A percentile compares a stretch with the other conserved stretches of the same genome.
Evolutionary conservation across 2,888 invertebrate genomes (phyloP).

Genomic region (Hypercompe scribonia): DNA sequence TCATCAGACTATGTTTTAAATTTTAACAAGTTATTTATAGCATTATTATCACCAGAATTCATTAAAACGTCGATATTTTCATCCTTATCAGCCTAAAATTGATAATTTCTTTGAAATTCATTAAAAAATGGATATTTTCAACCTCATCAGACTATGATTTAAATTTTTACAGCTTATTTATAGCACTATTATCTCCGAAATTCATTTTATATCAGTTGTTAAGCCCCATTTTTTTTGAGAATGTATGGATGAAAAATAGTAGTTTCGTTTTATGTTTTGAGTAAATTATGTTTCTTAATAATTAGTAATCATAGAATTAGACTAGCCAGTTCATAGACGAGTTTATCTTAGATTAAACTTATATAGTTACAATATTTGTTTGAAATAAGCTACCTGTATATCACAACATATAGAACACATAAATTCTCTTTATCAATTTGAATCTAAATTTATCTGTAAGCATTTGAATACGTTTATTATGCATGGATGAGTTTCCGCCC

Average conservation of each 20-base stretch:
- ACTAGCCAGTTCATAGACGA: background rate
- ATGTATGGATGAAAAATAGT: background rate
- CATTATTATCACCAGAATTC: no score
- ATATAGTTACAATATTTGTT: background rate
- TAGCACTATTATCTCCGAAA: background rate
- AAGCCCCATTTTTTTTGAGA: background rate
- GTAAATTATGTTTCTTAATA: background rate
- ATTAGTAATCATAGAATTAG: background rate
- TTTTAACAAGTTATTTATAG: no score
- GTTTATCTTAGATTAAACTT: background rate
- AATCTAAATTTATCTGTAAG: background rate
- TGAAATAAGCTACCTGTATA: background rate
- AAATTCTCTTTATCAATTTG: background rate
- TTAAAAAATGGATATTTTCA: no score
- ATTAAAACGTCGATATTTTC: no score
- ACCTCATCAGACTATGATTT: background rate
- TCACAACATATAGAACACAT: background rate
- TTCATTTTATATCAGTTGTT: background rate
- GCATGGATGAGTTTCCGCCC: constrained; percentile 1
- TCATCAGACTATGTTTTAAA: no score
- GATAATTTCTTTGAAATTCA: no score
- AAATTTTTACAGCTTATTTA: background rate
- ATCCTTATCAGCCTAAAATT: no score
- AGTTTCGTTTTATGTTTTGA: background rate
- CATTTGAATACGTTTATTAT: background rate